phyloP scores from a whole-genome alignment of 1,140 invertebrate species.

The Lutraria rhynchaena region DNA sequence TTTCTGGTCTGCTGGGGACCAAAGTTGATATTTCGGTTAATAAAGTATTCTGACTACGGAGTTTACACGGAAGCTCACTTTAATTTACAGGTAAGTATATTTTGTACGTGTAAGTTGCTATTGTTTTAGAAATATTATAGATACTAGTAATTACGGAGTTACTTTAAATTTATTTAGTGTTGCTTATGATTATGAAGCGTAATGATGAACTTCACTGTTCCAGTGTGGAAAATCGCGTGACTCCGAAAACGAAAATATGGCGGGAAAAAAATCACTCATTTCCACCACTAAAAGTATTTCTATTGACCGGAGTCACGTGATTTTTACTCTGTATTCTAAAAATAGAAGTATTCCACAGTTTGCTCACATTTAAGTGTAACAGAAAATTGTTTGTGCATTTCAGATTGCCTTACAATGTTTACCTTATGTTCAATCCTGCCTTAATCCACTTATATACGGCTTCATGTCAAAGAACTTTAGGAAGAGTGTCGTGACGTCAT shows the following conservation, averaged over 20 bases:
- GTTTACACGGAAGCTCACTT: conserved; percentile 47
- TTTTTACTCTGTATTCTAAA: too few relatives aligned
- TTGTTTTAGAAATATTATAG: conserved; percentile 28
- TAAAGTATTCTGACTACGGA: conserved; percentile 54
- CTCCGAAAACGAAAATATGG: too few relatives aligned
- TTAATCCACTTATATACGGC: conserved; percentile 85
- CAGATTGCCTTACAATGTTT: conserved; percentile 76
- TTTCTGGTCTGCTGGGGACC: conserved; percentile 84
- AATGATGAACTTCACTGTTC: background rate
- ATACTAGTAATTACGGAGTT: background rate
- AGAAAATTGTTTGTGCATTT: too few relatives aligned
- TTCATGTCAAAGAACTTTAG: conserved; percentile 84
- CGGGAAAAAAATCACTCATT: too few relatives aligned
- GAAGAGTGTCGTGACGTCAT: conserved; percentile 55
- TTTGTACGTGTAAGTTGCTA: conserved; percentile 35
- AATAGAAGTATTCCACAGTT: too few relatives aligned
- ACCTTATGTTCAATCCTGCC: conserved; percentile 81
- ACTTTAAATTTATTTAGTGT: background rate
- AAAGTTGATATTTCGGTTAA: conserved; percentile 80
- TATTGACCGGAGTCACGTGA: too few relatives aligned
- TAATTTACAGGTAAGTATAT: conserved; percentile 54
- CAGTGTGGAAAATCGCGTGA: background rate
- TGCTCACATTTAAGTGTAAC: too few relatives aligned
- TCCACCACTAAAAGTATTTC: too few relatives aligned
- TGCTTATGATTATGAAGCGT: background rate